Percentiles rank a stretch among this genome's conserved stretches.
Conservation (phyloP, 2,113 vertebrate genomes). For the Salvelinus namaycush region DNA sequence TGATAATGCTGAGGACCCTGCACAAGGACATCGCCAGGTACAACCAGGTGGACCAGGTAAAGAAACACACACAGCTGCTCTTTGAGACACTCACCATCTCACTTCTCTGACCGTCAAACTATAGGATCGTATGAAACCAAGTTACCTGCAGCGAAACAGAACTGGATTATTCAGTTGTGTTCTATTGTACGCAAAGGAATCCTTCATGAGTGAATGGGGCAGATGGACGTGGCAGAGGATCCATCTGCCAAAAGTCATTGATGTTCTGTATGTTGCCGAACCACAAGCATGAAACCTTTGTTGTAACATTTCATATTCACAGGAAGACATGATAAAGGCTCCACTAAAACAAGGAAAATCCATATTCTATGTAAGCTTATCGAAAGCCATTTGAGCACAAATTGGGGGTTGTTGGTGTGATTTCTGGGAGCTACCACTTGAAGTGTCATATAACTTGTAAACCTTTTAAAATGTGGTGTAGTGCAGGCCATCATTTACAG, state of each 20-base stretch:
- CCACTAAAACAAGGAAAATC: constrained; percentile 48
- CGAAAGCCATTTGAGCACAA: constrained; percentile 24
- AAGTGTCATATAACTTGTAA: not conserved
- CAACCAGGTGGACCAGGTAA: constrained; percentile 93
- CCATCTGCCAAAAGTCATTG: not conserved
- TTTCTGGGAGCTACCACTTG: constrained; percentile 27
- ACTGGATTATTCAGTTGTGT: not conserved
- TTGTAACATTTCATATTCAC: constrained; percentile 72
- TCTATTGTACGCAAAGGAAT: not conserved
- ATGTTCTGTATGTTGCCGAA: too few species aligned
- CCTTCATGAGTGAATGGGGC: not conserved
- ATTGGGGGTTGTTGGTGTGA: constrained; percentile 32
- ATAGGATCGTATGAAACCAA: not conserved
- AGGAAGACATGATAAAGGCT: constrained; percentile 76
- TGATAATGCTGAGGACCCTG: constrained; percentile 97
- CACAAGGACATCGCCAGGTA: constrained; percentile 99
- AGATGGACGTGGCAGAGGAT: not conserved
- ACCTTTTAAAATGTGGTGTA: constrained; percentile 63
- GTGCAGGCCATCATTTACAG: not conserved
- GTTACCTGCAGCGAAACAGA: not conserved
- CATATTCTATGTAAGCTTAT: constrained; percentile 72
- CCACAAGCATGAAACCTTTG: constrained; percentile 7
- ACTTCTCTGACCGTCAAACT: too few species aligned
- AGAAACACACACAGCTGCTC: not conserved
- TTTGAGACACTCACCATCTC: not conserved